phyloP scores from a whole-genome alignment of 2,113 vertebrate species.

The Micronycteris hirsuta region DNA sequence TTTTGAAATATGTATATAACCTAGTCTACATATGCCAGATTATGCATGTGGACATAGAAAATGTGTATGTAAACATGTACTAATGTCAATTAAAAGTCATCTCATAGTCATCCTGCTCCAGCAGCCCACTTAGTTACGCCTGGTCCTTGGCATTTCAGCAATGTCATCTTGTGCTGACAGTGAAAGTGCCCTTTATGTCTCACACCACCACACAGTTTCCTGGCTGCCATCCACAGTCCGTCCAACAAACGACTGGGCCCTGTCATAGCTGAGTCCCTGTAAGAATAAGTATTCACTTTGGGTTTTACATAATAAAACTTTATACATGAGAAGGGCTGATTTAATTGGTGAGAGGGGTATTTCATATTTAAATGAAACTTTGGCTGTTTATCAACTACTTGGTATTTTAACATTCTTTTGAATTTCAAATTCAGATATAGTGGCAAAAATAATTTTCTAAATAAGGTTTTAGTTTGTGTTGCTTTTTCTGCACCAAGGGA shows the following conservation, averaged over 20 bases:
- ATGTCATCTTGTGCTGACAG: slow-evolving; percentile 61
- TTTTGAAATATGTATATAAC: background rate
- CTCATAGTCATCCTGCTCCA: slow-evolving; percentile 68
- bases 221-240: slow-evolving; percentile 42
- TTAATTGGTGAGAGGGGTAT: background rate
- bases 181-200: slow-evolving; percentile 75
- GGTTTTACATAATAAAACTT: slow-evolving; percentile 53
- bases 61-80: background rate
- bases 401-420: slow-evolving; percentile 55
- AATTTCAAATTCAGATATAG: slow-evolving; percentile 18
- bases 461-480: slow-evolving; percentile 40
- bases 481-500: background rate
- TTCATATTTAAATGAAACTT: slow-evolving; percentile 33
- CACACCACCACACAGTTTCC: slow-evolving; percentile 61
- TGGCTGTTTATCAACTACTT: slow-evolving; percentile 37
- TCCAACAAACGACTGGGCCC: slow-evolving; percentile 42
- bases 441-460: slow-evolving; percentile 44
- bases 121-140: slow-evolving; percentile 68
- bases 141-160: slow-evolving; percentile 75
- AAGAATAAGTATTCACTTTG: slow-evolving; percentile 46
- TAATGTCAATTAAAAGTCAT: slow-evolving; percentile 71
- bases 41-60: slow-evolving; percentile 16
- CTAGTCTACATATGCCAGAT: background rate
- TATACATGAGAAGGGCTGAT: slow-evolving; percentile 29
- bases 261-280: background rate